Base-by-base conservation (phyloP, 2,113 vertebrate species). In the Saguinus imperator region DNA sequence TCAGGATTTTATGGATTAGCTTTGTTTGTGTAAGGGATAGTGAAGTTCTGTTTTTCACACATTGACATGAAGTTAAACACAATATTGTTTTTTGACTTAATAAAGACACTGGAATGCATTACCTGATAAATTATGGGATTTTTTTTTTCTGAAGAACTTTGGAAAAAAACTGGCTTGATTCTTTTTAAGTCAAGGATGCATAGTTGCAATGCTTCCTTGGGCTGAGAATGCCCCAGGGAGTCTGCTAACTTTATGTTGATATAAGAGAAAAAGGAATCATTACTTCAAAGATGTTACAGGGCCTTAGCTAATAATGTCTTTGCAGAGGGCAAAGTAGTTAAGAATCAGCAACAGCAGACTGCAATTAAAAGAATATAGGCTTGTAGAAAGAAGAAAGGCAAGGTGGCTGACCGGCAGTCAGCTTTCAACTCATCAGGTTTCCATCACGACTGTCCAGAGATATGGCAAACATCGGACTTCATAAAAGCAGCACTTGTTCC, bases 201-300 rank as follows among this genome's bases (percentile, higher is more conserved):
- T 35, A 57, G 27, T 40, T 70, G 14, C 7, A 35, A 32, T 66
- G 50, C 23, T 80, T 75, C 25, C 37, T 72, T 27, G 68, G 40
- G 52, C 8, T 32, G 0, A 3, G 57, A 23, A 32, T 73, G 43
- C 43, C 68, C 43, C 52, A 57, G 27, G 29, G 32, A 32, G 29
- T 43, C 64, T 5, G 79, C 48, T 77, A 85, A 50, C 52, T 73
- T 64, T 70, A 18, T 52, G 61, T 80, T 64, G 35, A 80, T 72
- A 48, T 32, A 66, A 89, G 64, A 73, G 66, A 55, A 96, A 80
- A 81, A 35, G 57, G 45, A 85, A 64, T 72, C 72, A 89, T 89
- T 57, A n/a, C 35, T 68, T 93, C 91, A 84, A 40, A 93, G 76
- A 75, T 58, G 16, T 23, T 77, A 25, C 32, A 83, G 18, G 20